Base-by-base conservation (phyloP, 2,888 invertebrate species). In the Rhingia rostrata region DNA sequence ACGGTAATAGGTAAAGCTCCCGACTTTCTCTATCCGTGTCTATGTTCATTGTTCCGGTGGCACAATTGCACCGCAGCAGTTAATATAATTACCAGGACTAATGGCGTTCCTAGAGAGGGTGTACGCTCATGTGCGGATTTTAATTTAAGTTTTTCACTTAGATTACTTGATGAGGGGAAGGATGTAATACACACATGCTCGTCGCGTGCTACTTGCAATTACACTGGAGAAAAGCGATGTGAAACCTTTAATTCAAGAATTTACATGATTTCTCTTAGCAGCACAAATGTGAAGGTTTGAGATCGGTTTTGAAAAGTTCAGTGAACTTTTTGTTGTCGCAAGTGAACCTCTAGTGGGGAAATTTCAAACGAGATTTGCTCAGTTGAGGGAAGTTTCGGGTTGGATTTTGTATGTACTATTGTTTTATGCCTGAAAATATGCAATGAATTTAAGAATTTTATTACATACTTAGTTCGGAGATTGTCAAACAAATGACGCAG, bases 51-150 rank as follows among this genome's bases (percentile, higher is more conserved):
- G n/a, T 41, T 33, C 32, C 30, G 45, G 33, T 51, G 53, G 53
- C 66, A 64, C 77, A 51, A 66, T 41, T 70, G 60, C 63, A 67
- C 61, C 67, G 80, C 61, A 49, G 69, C 64, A 67, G 70, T 70
- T 75, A 77, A 70, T 66, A 41, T 82, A 77, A 77, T 82, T 82
- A 58, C 70, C 45, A 70, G 64, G 64, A 60, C 64, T 82, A 82
- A 70, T 77, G 77, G 70, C 51, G 60, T 70, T 64, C 22, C 53
- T 66, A 39, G 10, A 66, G 64, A 60, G 69, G 35, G 22, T 64
- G 32, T 35, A 7, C 22, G 51, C 53, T 56, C 49, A 37, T 67
- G 60, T 81, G 70, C 37, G 63, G 53, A 22, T 61, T 73, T 74
- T 67, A 67, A 69, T 75, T 69, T 69, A 75, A 75, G 49, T 66